Conservation (phyloP, 2,113 vertebrate species). For the Bubo bubo region DNA sequence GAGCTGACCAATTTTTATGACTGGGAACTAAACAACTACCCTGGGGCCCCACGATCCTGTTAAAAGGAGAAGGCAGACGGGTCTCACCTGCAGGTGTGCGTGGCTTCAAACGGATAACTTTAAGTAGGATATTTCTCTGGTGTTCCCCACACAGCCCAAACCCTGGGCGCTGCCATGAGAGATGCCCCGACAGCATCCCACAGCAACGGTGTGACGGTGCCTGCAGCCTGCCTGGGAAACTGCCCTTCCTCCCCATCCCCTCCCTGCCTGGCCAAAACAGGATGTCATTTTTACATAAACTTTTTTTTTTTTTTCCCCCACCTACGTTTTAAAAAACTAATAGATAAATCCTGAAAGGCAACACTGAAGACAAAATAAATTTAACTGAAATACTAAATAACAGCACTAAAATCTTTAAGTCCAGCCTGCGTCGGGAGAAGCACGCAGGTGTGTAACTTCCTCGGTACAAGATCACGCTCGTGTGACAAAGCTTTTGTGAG, state of each 20-base stretch:
- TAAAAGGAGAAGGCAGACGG: background rate
- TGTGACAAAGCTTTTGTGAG: background rate
- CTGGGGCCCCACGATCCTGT: background rate
- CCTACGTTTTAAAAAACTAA: background rate
- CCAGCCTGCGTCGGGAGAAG: background rate
- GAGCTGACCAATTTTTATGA: background rate
- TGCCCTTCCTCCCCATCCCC: background rate
- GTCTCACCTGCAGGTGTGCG: background rate
- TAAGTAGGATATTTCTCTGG: background rate
- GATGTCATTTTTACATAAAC: background rate
- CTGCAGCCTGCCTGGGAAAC: background rate
- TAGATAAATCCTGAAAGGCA: background rate
- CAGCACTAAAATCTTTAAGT: background rate
- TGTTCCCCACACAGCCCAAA: background rate
- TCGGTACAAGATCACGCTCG: accelerated
- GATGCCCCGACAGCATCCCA: background rate
- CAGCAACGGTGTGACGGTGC: background rate
- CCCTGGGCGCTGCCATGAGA: background rate
- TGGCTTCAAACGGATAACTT: background rate
- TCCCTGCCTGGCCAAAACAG: background rate
- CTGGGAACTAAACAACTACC: background rate
- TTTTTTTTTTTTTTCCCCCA: too few relatives aligned
- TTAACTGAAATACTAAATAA: background rate
- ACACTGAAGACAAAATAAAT: background rate
- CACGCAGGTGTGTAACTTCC: background rate